Conservation (phyloP, 2,797 vertebrate species). For the Rhadinocentrus ornatus region DNA sequence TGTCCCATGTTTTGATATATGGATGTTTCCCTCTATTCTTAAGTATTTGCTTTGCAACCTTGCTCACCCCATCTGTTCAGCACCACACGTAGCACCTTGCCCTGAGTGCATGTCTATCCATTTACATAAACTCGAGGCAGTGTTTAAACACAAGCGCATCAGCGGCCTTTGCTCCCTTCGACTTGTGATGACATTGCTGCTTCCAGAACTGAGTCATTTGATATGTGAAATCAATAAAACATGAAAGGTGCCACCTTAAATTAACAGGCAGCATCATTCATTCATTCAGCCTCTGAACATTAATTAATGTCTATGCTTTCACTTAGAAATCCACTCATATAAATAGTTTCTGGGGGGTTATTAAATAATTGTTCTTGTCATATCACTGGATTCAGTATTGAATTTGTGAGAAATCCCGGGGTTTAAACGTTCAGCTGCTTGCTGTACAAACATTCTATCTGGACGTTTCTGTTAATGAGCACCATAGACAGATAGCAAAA, state of each 20-base stretch:
- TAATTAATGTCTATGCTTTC: not conserved
- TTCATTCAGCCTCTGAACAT: not conserved
- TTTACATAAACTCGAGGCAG: slow-evolving; percentile 28
- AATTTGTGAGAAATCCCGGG: not conserved
- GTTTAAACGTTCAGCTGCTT: not conserved
- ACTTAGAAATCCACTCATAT: too few relatives aligned
- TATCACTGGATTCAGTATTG: not conserved
- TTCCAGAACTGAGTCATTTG: slow-evolving; percentile 16
- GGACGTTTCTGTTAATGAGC: slow-evolving; percentile 21
- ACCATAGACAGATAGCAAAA: slow-evolving; percentile 1
- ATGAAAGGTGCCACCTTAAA: not conserved
- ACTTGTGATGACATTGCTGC: not conserved
- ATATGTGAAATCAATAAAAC: not conserved
- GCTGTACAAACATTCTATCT: slow-evolving; percentile 34
- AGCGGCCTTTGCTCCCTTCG: slow-evolving; percentile 33
- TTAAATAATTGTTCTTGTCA: not conserved
- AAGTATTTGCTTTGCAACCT: slow-evolving; percentile 1
- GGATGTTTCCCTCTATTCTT: not conserved
- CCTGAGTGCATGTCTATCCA: slow-evolving; percentile 21
- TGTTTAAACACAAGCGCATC: slow-evolving; percentile 30
- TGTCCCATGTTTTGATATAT: not conserved
- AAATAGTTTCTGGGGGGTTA: too few relatives aligned
- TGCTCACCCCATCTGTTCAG: slow-evolving; percentile 17
- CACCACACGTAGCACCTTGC: slow-evolving; percentile 17
- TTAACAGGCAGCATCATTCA: not conserved